These are phyloP conservation scores for Melieria crassipennis DNA, from an alignment of 2,888 invertebrate genomes.

Conservation along the genomic window DNA sequence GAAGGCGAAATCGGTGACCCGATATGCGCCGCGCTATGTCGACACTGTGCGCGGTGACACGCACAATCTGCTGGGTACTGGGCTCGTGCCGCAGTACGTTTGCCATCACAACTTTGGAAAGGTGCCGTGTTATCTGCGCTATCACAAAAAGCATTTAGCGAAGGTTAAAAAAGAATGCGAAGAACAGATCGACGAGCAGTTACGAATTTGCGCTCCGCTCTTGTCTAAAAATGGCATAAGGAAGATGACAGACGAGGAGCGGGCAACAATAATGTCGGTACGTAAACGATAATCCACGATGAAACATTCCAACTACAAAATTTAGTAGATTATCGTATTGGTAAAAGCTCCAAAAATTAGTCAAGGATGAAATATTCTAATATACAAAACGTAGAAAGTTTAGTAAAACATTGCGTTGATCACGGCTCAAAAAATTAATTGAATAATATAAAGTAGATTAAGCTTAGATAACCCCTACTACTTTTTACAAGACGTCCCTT, in stretches of 20 bases:
- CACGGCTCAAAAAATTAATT: too few species aligned
- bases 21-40: slow-evolving; percentile 69
- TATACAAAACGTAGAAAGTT: too few species aligned
- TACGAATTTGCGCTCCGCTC: not conserved
- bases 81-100: slow-evolving; percentile 74
- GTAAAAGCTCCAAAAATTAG: too few species aligned
- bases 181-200: not conserved
- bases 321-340: too few species aligned
- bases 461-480: too few species aligned
- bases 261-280: slow-evolving; percentile 70
- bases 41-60: slow-evolving; percentile 73
- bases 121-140: slow-evolving; percentile 74
- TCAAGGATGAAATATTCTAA: too few species aligned
- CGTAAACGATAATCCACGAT: slow-evolving; percentile 6
- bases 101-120: slow-evolving; percentile 75
- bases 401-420: too few species aligned
- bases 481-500: too few species aligned
- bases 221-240: slow-evolving; percentile 44
- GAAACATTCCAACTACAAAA: not conserved
- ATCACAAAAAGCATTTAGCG: slow-evolving; percentile 66
- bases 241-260: slow-evolving; percentile 52
- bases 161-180: slow-evolving; percentile 35
- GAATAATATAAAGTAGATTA: too few species aligned
- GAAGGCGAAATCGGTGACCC: slow-evolving; percentile 68
- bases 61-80: slow-evolving; percentile 72